Evolutionary conservation across 92 coral and sea anemone species (phyloP).

Genomic region (Porites cylindrica): DNA sequence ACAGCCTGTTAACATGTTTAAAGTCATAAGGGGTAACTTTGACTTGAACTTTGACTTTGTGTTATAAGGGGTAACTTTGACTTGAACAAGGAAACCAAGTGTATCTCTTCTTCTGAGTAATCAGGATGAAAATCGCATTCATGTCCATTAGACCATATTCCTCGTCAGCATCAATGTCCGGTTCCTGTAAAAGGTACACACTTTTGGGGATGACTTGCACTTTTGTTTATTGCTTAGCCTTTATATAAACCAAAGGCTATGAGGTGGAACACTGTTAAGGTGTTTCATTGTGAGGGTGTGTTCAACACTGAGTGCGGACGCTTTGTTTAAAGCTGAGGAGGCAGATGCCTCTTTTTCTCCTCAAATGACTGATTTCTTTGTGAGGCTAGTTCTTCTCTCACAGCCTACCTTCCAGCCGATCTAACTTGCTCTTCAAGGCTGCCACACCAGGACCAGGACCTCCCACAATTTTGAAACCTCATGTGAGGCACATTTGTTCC

Average conservation of each 20-base stretch:
- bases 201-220: slow-evolving; percentile 25
- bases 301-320: neutral
- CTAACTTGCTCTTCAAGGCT: slow-evolving; percentile 21
- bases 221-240: neutral
- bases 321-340: slow-evolving; percentile 18
- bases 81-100: slow-evolving; percentile 35
- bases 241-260: neutral
- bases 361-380: neutral
- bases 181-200: slow-evolving; percentile 20
- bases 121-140: slow-evolving; percentile 1
- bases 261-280: slow-evolving; percentile 25
- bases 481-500: neutral
- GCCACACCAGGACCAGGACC: neutral
- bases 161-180: slow-evolving; percentile 5
- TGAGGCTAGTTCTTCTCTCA: neutral
- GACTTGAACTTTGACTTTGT: neutral
- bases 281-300: neutral
- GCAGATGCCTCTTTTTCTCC: slow-evolving; percentile 13
- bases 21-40: no score
- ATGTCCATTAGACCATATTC: slow-evolving; percentile 1
- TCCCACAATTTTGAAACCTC: slow-evolving; percentile 1
- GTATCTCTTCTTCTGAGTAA: slow-evolving; percentile 25
- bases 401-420: slow-evolving; percentile 5
- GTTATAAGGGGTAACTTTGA: slow-evolving; percentile 44
- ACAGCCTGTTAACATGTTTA: no score